A percentile compares a stretch with the other conserved stretches of the same genome.
Conservation (phyloP, 1,140 invertebrate species). For the Nymphalis io region DNA sequence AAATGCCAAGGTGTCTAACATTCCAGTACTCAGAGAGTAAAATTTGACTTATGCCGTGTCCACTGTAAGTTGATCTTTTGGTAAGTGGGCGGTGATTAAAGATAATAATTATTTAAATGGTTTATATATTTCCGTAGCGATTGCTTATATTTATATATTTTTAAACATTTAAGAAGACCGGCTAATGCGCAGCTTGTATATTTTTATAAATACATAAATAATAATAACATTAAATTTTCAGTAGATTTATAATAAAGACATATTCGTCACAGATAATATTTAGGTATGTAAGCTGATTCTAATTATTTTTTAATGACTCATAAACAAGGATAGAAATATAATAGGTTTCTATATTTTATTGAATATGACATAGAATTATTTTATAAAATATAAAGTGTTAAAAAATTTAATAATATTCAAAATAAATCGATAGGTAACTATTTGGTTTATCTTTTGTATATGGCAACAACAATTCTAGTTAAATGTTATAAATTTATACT, state of each 20-base stretch:
- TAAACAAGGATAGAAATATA: too few relatives aligned
- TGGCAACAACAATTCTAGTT: not conserved
- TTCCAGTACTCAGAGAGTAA: constrained; percentile 29
- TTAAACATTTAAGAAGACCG: too few relatives aligned
- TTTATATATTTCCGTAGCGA: constrained; percentile 13
- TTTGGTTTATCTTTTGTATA: not conserved
- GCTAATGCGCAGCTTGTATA: too few relatives aligned
- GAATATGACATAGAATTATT: too few relatives aligned
- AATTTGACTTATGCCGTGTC: constrained; percentile 33
- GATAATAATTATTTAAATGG: constrained; percentile 27
- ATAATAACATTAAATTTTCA: too few relatives aligned
- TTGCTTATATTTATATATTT: not conserved
- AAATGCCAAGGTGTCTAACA: constrained; percentile 48
- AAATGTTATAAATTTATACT: not conserved
- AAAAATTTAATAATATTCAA: not conserved
- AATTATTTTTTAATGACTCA: too few relatives aligned
- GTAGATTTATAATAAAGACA: too few relatives aligned
- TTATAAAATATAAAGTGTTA: too few relatives aligned
- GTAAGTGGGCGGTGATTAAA: constrained; percentile 25
- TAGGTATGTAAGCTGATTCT: too few relatives aligned
- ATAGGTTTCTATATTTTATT: too few relatives aligned
- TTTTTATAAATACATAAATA: too few relatives aligned
- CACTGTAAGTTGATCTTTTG: constrained; percentile 38
- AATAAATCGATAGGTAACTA: not conserved
- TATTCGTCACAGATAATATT: too few relatives aligned